Conservation (phyloP, 2,113 vertebrate genomes). For the Solea senegalensis region DNA sequence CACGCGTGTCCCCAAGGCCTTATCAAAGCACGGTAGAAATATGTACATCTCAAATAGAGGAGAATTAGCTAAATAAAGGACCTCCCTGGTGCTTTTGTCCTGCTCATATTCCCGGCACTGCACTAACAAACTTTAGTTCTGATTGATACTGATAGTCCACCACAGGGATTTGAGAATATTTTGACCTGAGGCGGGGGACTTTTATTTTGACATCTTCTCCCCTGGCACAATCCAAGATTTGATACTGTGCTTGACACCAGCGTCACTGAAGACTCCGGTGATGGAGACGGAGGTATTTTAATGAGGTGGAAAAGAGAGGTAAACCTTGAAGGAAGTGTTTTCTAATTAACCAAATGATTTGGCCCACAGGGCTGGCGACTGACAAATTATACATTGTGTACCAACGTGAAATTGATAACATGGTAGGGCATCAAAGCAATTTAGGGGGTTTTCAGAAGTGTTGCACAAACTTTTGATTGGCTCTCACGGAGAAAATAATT, state of each 20-base stretch:
- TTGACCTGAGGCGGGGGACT: conserved; percentile 73
- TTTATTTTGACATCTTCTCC: conserved; percentile 79
- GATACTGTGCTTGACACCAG: conserved; percentile 61
- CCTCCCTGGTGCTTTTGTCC: conserved; percentile 74
- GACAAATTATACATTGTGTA: conserved; percentile 51
- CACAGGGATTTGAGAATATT: conserved; percentile 72
- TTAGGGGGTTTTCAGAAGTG: conserved; percentile 25
- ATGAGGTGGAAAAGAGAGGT: conserved; percentile 72
- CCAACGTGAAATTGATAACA: conserved; percentile 37
- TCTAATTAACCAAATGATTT: conserved; percentile 73
- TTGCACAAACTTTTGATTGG: conserved; percentile 43
- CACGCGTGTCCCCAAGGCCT: conserved; percentile 73
- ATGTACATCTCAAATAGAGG: conserved; percentile 75
- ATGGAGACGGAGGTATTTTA: conserved; percentile 63
- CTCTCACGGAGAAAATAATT: background rate
- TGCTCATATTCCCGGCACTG: conserved; percentile 54
- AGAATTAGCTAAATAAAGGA: conserved; percentile 77
- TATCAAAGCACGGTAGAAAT: conserved; percentile 76
- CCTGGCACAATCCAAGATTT: conserved; percentile 63
- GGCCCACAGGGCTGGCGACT: conserved; percentile 49
- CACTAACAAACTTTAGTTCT: conserved; percentile 68
- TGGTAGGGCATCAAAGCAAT: conserved; percentile 61
- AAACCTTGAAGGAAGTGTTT: conserved; percentile 66
- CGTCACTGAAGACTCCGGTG: conserved; percentile 57
- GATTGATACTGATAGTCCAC: conserved; percentile 69